Conservation (phyloP, 2,113 vertebrate genomes). For the Pseudonaja textilis region DNA sequence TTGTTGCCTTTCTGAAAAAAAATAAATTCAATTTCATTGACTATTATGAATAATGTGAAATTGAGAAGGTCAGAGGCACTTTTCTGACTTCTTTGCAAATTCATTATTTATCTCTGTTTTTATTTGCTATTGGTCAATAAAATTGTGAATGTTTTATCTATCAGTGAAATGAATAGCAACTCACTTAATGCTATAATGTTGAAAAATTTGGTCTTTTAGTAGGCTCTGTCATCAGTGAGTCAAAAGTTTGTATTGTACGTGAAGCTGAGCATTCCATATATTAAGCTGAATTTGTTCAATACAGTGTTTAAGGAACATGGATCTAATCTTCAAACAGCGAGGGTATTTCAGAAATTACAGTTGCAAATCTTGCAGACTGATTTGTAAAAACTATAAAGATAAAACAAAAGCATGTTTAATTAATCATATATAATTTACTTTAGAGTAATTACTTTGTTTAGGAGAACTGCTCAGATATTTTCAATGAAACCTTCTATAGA, state of each 20-base stretch:
- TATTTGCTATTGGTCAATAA: constrained; percentile 2
- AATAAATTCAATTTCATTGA: neutral
- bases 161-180: neutral
- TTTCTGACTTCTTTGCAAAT: neutral
- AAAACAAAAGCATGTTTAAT: neutral
- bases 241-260: neutral
- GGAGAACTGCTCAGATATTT: neutral
- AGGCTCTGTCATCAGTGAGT: neutral
- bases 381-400: neutral
- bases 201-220: neutral
- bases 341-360: neutral
- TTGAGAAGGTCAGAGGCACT: neutral
- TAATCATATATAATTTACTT: neutral
- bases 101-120: constrained; percentile 19
- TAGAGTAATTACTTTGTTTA: neutral
- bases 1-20: constrained; percentile 5
- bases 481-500: neutral
- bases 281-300: neutral
- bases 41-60: neutral
- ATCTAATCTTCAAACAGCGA: neutral
- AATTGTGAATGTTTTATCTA: neutral
- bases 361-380: neutral
- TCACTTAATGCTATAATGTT: neutral
- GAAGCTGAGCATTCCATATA: neutral
- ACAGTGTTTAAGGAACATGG: neutral